Conservation (phyloP, 2,113 vertebrate genomes). For the Lamprologus callipterus region DNA sequence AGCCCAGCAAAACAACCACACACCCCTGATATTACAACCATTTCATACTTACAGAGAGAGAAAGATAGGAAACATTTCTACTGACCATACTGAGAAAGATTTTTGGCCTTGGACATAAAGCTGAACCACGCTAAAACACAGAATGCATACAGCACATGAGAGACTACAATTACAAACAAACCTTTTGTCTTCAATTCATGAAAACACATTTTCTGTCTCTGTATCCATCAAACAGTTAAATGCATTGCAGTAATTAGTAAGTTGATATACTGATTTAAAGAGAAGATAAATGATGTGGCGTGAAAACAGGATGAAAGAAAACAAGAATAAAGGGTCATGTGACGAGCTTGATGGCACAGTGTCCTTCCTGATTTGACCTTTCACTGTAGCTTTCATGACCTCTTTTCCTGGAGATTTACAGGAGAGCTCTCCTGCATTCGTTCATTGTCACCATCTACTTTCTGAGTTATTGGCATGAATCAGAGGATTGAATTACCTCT, state of each 20-base stretch:
- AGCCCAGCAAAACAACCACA: not conserved
- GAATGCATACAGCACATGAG: too few species aligned
- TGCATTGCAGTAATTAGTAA: not conserved
- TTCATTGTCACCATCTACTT: conserved; percentile 1
- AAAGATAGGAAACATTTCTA: not conserved
- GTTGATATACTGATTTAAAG: not conserved
- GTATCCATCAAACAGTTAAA: not conserved
- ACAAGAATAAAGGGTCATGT: not conserved
- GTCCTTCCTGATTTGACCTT: conserved; percentile 1
- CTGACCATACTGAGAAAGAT: not conserved
- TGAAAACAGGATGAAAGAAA: not conserved
- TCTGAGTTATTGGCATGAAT: conserved; percentile 7
- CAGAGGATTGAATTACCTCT: not conserved
- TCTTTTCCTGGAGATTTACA: conserved; percentile 14
- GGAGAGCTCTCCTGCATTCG: not conserved
- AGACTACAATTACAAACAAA: not conserved
- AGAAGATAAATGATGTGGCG: not conserved
- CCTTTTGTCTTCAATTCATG: not conserved
- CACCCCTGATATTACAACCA: not conserved
- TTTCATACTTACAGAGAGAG: fast-evolving
- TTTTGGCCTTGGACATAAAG: not conserved
- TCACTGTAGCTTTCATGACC: not conserved
- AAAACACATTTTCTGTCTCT: not conserved
- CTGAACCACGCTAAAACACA: not conserved
- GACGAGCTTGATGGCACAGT: not conserved